phyloP scores from a whole-genome alignment of 2,113 vertebrate genomes.

The Emydura subglobosa region DNA sequence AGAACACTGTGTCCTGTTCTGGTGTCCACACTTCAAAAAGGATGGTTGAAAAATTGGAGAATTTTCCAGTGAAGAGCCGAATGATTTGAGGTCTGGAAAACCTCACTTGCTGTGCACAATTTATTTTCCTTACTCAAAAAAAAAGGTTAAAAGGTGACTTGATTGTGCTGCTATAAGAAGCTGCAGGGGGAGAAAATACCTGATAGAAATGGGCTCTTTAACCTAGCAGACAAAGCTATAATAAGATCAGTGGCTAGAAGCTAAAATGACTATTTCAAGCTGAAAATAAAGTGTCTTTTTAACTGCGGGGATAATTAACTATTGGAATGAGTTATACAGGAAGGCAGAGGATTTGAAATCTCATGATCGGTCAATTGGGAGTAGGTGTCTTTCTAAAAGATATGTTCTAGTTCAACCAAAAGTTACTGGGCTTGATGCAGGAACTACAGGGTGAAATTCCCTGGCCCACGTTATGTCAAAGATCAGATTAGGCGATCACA shows the following conservation, averaged over 20 bases:
- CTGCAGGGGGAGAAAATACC: slow-evolving; percentile 60
- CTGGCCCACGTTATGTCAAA: background rate
- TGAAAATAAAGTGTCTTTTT: slow-evolving; percentile 37
- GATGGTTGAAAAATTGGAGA: slow-evolving; percentile 29
- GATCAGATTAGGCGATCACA: background rate
- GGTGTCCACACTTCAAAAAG: slow-evolving; percentile 11
- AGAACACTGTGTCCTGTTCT: slow-evolving; percentile 16
- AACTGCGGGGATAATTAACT: background rate
- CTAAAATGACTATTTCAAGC: slow-evolving; percentile 51
- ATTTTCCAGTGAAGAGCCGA: slow-evolving; percentile 49
- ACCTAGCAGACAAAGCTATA: slow-evolving; percentile 41
- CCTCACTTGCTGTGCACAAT: slow-evolving; percentile 37
- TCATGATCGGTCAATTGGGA: background rate
- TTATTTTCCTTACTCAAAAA: slow-evolving; percentile 64
- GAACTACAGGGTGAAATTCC: slow-evolving; percentile 26
- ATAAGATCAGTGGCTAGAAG: slow-evolving; percentile 46
- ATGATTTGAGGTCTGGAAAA: slow-evolving; percentile 39
- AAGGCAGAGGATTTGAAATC: background rate
- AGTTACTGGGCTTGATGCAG: background rate
- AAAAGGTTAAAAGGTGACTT: slow-evolving; percentile 47
- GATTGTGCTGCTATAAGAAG: slow-evolving; percentile 39
- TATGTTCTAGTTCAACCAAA: slow-evolving; percentile 17
- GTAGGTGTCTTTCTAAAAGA: background rate
- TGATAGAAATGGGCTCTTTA: slow-evolving; percentile 53
- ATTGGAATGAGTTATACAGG: slow-evolving; percentile 16